Conservation (phyloP, 2,113 vertebrate genomes). For the Cynoglossus semilaevis region DNA sequence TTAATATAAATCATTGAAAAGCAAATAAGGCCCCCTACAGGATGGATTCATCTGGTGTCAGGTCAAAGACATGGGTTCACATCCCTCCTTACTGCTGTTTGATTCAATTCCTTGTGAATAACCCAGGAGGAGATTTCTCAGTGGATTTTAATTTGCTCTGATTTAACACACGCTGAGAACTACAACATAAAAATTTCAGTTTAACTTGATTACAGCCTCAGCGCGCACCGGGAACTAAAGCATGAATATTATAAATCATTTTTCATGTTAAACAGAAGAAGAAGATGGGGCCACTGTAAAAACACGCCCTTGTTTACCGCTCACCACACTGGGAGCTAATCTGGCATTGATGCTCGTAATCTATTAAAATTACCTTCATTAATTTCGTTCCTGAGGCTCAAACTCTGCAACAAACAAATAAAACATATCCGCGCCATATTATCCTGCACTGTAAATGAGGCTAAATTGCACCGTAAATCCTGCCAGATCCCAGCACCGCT, state of each 20-base stretch:
- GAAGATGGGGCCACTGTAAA: not conserved
- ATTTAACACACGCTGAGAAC: not conserved
- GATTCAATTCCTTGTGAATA: not conserved
- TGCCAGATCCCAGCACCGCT: too few relatives aligned
- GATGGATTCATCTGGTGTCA: too few relatives aligned
- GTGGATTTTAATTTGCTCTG: constrained; percentile 7
- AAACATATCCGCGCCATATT: not conserved
- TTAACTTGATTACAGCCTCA: not conserved
- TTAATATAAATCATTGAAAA: too few relatives aligned
- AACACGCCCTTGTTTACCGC: not conserved
- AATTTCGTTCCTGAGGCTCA: not conserved
- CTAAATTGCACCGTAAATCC: not conserved
- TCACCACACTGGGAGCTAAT: not conserved
- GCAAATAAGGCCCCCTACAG: too few relatives aligned
- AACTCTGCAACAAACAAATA: constrained; percentile 14
- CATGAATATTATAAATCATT: constrained; percentile 7
- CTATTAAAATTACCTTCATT: constrained; percentile 8
- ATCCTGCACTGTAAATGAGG: constrained; percentile 3
- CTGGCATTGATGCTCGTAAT: constrained; percentile 10
- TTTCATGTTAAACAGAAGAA: constrained; percentile 7
- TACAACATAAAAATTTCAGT: not conserved
- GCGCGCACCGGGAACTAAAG: too few relatives aligned
- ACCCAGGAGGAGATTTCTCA: not conserved
- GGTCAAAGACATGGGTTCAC: too few relatives aligned
- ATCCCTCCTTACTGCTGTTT: too few relatives aligned